These are phyloP conservation scores for Bruchidius siliquastri DNA, from an alignment of 2,888 invertebrate genomes.

Conservation along the genomic window DNA sequence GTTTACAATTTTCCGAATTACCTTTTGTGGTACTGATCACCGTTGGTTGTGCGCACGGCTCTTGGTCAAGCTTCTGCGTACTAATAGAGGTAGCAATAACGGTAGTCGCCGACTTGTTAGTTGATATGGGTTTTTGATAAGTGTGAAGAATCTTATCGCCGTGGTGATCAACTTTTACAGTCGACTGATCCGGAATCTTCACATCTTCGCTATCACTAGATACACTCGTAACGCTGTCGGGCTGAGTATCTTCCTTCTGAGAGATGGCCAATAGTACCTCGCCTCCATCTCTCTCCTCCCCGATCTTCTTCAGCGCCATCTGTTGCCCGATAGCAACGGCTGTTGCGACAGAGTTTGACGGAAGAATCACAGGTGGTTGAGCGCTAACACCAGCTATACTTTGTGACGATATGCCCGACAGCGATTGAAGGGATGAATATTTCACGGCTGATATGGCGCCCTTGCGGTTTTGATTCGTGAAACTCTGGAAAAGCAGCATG, in stretches of 20 bases:
- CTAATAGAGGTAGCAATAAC: slow-evolving; percentile 39
- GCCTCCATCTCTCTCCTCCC: slow-evolving; percentile 39
- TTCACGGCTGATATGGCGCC: slow-evolving; percentile 56
- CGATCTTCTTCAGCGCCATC: slow-evolving; percentile 44
- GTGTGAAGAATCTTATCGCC: slow-evolving; percentile 30
- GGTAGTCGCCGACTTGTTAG: slow-evolving; percentile 40
- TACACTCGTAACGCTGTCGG: slow-evolving; percentile 37
- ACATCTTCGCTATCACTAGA: slow-evolving; percentile 30
- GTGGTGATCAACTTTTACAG: neutral
- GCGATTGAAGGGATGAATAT: slow-evolving; percentile 46
- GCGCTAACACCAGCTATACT: slow-evolving; percentile 43
- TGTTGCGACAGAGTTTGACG: slow-evolving; percentile 41
- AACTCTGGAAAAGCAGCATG: slow-evolving; percentile 61
- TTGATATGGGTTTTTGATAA: slow-evolving; percentile 30
- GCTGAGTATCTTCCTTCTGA: slow-evolving; percentile 35
- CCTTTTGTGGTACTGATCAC: neutral
- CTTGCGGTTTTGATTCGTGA: slow-evolving; percentile 62
- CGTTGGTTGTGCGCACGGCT: neutral
- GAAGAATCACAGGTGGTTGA: slow-evolving; percentile 46
- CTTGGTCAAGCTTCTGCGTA: neutral
- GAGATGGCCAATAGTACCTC: slow-evolving; percentile 44
- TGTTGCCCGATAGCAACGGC: slow-evolving; percentile 44
- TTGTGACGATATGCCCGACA: slow-evolving; percentile 46
- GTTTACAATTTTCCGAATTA: no score
- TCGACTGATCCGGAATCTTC: neutral